Evolutionary conservation across 2,888 invertebrate genomes (phyloP).

Genomic region (Clostera curtula): DNA sequence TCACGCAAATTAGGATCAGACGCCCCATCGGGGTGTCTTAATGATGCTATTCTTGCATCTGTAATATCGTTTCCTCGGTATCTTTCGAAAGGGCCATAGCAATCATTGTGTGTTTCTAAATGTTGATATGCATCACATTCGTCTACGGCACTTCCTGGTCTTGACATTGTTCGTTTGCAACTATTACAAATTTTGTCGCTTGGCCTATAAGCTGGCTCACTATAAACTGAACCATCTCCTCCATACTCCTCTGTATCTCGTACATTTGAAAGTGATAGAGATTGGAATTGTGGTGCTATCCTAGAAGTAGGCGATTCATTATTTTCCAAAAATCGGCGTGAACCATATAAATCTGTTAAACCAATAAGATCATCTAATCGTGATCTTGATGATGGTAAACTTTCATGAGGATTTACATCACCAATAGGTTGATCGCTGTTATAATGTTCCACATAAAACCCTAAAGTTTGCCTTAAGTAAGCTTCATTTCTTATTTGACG

Average conservation of each 20-base stretch:
- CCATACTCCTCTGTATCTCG: conserved; percentile 80
- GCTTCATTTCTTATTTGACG: conserved; percentile 77
- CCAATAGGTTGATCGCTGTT: conserved; percentile 41
- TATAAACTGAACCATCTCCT: conserved; percentile 88
- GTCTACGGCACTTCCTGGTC: conserved; percentile 79
- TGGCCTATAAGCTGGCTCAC: conserved; percentile 86
- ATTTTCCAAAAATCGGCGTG: conserved; percentile 83
- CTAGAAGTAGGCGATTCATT: conserved; percentile 69
- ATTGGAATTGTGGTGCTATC: conserved; percentile 80
- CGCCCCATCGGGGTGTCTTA: conserved; percentile 93
- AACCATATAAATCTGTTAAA: conserved; percentile 87
- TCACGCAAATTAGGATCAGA: conserved; percentile 92
- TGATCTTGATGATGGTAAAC: conserved; percentile 57
- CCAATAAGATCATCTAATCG: conserved; percentile 88
- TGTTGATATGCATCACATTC: conserved; percentile 78
- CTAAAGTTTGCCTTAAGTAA: conserved; percentile 73
- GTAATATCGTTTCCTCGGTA: conserved; percentile 72
- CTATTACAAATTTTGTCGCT: conserved; percentile 85
- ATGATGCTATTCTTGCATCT: conserved; percentile 78
- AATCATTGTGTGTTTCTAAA: conserved; percentile 68
- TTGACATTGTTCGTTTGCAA: conserved; percentile 81
- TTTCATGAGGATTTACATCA: conserved; percentile 65
- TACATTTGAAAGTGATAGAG: conserved; percentile 80
- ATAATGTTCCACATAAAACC: conserved; percentile 72
- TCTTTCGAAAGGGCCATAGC: conserved; percentile 78